A percentile compares a stretch with the other conserved stretches of the same genome.
Conservation (phyloP, 2,113 vertebrate genomes). For the Podilymbus podiceps region DNA sequence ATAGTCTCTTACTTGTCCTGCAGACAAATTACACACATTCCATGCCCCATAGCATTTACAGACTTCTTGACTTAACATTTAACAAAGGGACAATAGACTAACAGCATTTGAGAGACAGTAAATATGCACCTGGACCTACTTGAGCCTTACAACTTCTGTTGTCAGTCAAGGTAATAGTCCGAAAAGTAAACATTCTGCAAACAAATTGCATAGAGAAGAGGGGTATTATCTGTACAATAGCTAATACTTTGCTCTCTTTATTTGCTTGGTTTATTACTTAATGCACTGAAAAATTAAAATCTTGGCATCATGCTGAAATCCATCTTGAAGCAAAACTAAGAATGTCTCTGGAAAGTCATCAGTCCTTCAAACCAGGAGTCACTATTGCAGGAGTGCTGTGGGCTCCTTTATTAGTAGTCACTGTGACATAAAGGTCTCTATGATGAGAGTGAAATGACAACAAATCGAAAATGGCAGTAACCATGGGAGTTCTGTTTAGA, state of each 20-base stretch:
- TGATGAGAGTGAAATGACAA: constrained; percentile 19
- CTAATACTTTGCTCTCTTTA: neutral
- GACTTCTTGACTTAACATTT: neutral
- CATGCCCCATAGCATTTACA: neutral
- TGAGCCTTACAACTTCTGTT: neutral
- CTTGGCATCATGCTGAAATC: neutral
- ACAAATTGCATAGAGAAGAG: neutral
- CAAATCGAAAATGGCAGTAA: constrained; percentile 30
- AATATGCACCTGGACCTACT: neutral
- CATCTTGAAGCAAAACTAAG: neutral
- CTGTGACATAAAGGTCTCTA: neutral
- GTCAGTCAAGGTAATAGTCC: neutral
- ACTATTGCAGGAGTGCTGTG: neutral
- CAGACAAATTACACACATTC: neutral
- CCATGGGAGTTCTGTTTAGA: constrained; percentile 19
- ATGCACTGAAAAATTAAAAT: neutral
- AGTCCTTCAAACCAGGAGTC: neutral
- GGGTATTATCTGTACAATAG: neutral
- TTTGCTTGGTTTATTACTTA: neutral
- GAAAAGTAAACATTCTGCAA: neutral
- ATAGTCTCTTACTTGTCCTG: neutral
- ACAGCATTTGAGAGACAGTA: neutral
- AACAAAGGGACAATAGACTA: neutral
- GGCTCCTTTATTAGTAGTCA: neutral
- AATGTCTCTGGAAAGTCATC: neutral